Percentiles rank a stretch among this genome's conserved stretches.
Conservation (phyloP, 2,797 vertebrate species). For the Myotis pilosus region DNA sequence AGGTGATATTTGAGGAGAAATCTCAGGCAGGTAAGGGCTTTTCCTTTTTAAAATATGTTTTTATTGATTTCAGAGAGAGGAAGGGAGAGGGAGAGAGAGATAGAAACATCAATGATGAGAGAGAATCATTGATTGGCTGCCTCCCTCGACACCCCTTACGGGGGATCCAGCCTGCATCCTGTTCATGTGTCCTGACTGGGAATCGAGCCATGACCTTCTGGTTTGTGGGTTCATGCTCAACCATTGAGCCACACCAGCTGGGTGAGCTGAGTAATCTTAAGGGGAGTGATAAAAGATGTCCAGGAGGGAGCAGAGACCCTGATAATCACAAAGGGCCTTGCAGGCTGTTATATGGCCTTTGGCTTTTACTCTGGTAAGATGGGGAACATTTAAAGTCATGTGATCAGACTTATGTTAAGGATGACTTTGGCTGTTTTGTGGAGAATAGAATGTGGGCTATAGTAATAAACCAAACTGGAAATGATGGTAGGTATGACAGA, state of each 20-base stretch:
- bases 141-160: no score
- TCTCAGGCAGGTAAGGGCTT: neutral
- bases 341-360: neutral
- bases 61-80: no score
- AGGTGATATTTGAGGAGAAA: neutral
- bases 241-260: neutral
- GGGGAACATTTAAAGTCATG: neutral
- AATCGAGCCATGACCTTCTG: no score
- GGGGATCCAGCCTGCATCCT: no score
- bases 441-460: neutral
- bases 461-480: neutral
- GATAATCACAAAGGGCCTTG: neutral
- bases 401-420: neutral
- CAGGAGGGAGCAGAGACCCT: rapidly evolving
- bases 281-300: neutral
- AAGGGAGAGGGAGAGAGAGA: no score
- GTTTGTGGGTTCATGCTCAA: no score
- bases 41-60: no score
- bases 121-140: no score
- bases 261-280: neutral
- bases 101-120: no score
- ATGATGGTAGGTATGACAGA: neutral
- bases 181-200: no score
- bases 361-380: neutral
- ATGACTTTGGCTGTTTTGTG: neutral